phyloP scores from a whole-genome alignment of 2,797 vertebrate genomes.

The Pseudomugil tenellus region DNA sequence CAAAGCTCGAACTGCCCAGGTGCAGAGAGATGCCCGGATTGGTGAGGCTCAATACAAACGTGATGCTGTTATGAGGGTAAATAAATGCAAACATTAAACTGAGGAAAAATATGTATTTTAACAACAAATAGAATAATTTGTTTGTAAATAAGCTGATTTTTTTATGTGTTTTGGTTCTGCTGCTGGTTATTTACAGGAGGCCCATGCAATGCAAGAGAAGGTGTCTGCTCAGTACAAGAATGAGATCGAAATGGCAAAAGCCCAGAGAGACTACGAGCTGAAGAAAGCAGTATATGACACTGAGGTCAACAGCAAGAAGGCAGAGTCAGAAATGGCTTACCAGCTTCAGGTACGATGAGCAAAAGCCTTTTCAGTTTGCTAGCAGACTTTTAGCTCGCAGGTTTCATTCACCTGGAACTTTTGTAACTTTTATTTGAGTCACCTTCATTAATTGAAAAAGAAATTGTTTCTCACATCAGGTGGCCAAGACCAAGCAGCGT shows the following conservation, averaged over 20 bases:
- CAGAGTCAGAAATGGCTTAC: constrained; percentile 93
- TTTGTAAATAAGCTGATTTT: neutral
- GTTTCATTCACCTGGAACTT: neutral
- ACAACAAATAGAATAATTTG: neutral
- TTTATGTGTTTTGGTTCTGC: neutral
- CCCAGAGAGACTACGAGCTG: constrained; percentile 92
- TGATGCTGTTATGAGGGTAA: constrained; percentile 91
- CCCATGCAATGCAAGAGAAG: constrained; percentile 92
- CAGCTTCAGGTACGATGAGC: constrained; percentile 88
- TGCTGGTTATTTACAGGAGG: constrained; percentile 80
- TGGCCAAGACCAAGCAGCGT: constrained; percentile 94
- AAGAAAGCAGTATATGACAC: constrained; percentile 91
- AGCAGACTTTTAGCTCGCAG: neutral
- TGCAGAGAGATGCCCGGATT: constrained; percentile 93
- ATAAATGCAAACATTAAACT: neutral
- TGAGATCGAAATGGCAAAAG: constrained; percentile 95
- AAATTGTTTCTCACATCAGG: constrained; percentile 77
- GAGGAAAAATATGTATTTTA: neutral
- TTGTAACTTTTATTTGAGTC: neutral
- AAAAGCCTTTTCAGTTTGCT: neutral
- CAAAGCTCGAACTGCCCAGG: constrained; percentile 94
- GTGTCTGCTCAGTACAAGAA: constrained; percentile 92
- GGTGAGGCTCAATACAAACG: constrained; percentile 94
- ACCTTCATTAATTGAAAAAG: constrained; percentile 2
- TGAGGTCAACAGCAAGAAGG: constrained; percentile 93